Evolutionary conservation across 1,140 invertebrate genomes (phyloP).

Genomic region (Saxidomus purpurata): DNA sequence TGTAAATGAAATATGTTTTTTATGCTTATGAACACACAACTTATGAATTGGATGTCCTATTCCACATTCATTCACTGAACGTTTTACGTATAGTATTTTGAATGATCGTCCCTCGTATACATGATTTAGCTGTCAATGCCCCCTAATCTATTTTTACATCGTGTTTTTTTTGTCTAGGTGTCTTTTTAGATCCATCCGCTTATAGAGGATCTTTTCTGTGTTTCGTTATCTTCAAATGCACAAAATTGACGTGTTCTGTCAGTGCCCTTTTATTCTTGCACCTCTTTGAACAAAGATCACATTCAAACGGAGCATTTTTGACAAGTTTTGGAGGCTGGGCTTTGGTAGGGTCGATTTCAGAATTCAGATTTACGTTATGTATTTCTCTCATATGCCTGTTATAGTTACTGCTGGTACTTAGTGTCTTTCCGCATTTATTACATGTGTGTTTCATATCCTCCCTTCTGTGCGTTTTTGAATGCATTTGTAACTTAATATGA

Average conservation of each 20-base stretch:
- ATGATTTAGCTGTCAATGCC: no score
- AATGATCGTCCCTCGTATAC: no score
- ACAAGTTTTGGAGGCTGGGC: not conserved
- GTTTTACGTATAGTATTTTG: no score
- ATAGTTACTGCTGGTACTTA: not conserved
- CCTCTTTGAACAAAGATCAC: constrained; percentile 1
- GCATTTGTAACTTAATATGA: not conserved
- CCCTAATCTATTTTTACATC: no score
- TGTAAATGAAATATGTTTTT: no score
- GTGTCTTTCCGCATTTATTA: not conserved
- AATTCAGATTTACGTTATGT: not conserved
- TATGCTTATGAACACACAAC: no score
- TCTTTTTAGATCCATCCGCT: not conserved
- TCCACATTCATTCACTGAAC: no score
- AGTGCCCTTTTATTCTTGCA: not conserved
- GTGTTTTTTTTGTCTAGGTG: not conserved
- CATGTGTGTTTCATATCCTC: not conserved
- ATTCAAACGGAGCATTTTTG: not conserved
- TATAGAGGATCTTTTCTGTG: not conserved
- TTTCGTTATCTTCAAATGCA: not conserved
- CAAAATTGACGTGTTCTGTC: not conserved
- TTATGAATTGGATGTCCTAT: no score
- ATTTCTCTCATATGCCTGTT: not conserved
- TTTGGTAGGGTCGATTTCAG: not conserved
- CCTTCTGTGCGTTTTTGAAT: not conserved